Evolutionary conservation across 2,113 vertebrate species (phyloP).

Genomic region (Oncorhynchus masou): DNA sequence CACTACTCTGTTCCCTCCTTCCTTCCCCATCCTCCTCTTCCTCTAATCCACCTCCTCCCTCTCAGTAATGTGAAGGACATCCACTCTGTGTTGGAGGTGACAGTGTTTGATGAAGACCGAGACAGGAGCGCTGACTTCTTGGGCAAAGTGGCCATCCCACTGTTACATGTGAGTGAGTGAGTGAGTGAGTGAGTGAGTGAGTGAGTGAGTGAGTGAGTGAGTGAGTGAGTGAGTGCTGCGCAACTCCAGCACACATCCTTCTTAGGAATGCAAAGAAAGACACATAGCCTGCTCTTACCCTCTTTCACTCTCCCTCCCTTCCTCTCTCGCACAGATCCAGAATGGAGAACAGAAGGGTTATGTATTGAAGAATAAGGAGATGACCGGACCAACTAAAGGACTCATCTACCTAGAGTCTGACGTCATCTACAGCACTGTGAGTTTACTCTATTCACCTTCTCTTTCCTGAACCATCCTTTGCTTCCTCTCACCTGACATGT

Average conservation of each 20-base stretch:
- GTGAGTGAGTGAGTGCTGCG: constrained; percentile 15
- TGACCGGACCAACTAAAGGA: constrained; percentile 94
- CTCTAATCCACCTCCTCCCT: constrained; percentile 15
- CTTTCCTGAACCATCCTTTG: neutral
- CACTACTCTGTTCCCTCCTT: neutral
- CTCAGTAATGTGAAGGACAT: constrained; percentile 93
- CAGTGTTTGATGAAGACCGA: constrained; percentile 92
- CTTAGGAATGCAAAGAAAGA: constrained; percentile 58
- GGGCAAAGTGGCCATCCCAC: constrained; percentile 91
- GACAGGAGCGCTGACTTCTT: constrained; percentile 93
- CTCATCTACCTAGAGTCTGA: constrained; percentile 93
- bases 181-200: neutral
- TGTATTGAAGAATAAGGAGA: constrained; percentile 94
- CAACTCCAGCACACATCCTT: neutral
- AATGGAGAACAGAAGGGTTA: constrained; percentile 93
- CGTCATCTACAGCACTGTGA: constrained; percentile 95
- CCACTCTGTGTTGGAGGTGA: constrained; percentile 91
- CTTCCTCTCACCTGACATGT: neutral
- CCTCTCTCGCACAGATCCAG: constrained; percentile 86
- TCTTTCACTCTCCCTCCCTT: too few relatives aligned
- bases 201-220: neutral
- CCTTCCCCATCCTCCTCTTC: neutral
- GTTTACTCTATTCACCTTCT: constrained; percentile 55
- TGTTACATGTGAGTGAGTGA: constrained; percentile 83
- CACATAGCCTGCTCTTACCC: constrained; percentile 71